A percentile compares a stretch with the other conserved stretches of the same genome.
Conservation (phyloP, 2,113 vertebrate genomes). For the Cololabis saira region DNA sequence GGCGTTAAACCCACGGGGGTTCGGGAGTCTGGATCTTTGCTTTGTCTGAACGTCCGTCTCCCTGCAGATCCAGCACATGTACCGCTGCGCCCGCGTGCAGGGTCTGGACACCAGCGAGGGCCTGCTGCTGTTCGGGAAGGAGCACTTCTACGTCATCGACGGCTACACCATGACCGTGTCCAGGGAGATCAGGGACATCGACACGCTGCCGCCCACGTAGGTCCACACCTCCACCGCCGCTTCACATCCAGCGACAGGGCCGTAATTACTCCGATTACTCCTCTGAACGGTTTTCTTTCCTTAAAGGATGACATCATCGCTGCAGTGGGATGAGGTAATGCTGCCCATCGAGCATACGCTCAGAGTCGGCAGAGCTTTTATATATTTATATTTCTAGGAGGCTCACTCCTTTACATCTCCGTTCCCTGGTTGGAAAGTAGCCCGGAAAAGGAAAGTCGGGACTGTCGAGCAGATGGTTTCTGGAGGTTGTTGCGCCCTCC, state of each 20-base stretch:
- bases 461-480: conserved; percentile 16
- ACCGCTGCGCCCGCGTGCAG: conserved; percentile 95
- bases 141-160: conserved; percentile 99
- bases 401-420: background rate
- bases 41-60: background rate
- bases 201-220: conserved; percentile 94
- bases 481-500: background rate
- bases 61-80: conserved; percentile 97
- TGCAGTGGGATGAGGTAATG: conserved; percentile 67
- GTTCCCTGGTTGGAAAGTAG: conserved; percentile 13
- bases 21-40: no score
- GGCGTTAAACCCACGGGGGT: no score
- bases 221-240: conserved; percentile 41
- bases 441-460: background rate
- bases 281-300: background rate
- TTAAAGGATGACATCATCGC: conserved; percentile 53
- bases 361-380: conserved; percentile 23
- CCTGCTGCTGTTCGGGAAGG: conserved; percentile 96
- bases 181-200: conserved; percentile 96
- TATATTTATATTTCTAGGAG: conserved; percentile 14
- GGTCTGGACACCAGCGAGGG: conserved; percentile 97
- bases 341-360: conserved; percentile 36
- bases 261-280: no score
- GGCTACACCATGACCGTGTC: conserved; percentile 98
- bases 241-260: no score